Conservation (phyloP, 2,113 vertebrate species). For the Sciurus niger region DNA sequence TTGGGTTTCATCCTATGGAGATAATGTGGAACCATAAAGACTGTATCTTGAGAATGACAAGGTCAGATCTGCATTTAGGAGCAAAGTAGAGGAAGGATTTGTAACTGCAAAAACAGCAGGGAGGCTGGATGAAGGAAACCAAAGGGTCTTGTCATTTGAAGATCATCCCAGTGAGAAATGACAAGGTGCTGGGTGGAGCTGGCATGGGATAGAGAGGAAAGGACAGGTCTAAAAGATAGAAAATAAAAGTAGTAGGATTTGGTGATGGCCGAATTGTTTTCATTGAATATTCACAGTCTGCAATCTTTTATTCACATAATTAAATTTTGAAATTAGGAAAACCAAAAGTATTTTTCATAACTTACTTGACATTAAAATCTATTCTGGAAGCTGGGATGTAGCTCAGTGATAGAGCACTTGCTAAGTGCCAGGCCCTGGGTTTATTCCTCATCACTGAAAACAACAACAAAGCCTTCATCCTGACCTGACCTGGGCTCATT, state of each 20-base stretch:
- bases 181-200: neutral
- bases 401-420: neutral
- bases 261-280: neutral
- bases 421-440: neutral
- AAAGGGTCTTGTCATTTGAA: neutral
- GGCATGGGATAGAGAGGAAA: neutral
- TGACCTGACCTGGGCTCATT: slow-evolving; percentile 22
- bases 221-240: neutral
- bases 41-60: neutral
- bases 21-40: neutral
- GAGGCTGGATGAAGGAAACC: neutral
- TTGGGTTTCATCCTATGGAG: neutral
- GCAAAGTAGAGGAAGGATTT: neutral
- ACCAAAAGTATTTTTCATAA: neutral
- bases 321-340: neutral
- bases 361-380: slow-evolving; percentile 30
- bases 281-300: neutral
- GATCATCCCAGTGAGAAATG: neutral
- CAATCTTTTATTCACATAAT: neutral
- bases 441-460: neutral
- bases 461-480: neutral
- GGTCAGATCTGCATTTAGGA: slow-evolving; percentile 35
- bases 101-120: neutral
- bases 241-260: neutral
- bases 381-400: neutral